Evolutionary conservation across 2,888 invertebrate species (phyloP).

Genomic region (Drosophila leonis): DNA sequence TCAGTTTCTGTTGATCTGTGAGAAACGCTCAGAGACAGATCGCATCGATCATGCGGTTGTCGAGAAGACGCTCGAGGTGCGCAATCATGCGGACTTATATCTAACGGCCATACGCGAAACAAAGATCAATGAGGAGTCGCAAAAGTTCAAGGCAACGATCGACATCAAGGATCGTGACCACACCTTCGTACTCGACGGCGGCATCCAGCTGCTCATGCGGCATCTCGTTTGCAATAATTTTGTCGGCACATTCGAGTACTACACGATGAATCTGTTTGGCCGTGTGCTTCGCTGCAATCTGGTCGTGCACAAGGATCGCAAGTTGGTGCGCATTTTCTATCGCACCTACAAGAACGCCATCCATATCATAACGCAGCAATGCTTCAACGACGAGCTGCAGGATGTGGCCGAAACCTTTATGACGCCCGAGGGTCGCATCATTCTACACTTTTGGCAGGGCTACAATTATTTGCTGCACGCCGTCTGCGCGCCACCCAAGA

Average conservation of each 20-base stretch:
- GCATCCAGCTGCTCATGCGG: conserved; percentile 80
- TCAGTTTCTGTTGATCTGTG: conserved; percentile 74
- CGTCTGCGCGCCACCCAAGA: conserved; percentile 62
- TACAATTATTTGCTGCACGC: conserved; percentile 80
- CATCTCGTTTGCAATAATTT: conserved; percentile 77
- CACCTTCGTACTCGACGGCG: conserved; percentile 80
- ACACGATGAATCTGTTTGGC: conserved; percentile 80
- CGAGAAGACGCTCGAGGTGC: conserved; percentile 73
- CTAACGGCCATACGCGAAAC: conserved; percentile 74
- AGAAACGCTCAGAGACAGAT: conserved; percentile 80
- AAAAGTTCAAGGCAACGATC: conserved; percentile 75
- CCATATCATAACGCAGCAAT: conserved; percentile 75
- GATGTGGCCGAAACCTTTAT: conserved; percentile 80
- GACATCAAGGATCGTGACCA: conserved; percentile 79
- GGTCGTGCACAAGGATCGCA: conserved; percentile 66
- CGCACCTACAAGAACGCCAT: conserved; percentile 71
- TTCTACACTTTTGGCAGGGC: conserved; percentile 80
- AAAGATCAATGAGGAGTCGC: conserved; percentile 75
- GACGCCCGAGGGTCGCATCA: conserved; percentile 71
- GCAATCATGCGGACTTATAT: conserved; percentile 67
- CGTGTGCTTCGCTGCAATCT: conserved; percentile 74
- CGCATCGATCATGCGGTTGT: conserved; percentile 75
- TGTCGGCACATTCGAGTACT: conserved; percentile 74
- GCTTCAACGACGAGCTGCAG: conserved; percentile 76
- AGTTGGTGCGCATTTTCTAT: conserved; percentile 75